Evolutionary conservation across 2,797 vertebrate species (phyloP).

Genomic region (Phylloscopus collybita): DNA sequence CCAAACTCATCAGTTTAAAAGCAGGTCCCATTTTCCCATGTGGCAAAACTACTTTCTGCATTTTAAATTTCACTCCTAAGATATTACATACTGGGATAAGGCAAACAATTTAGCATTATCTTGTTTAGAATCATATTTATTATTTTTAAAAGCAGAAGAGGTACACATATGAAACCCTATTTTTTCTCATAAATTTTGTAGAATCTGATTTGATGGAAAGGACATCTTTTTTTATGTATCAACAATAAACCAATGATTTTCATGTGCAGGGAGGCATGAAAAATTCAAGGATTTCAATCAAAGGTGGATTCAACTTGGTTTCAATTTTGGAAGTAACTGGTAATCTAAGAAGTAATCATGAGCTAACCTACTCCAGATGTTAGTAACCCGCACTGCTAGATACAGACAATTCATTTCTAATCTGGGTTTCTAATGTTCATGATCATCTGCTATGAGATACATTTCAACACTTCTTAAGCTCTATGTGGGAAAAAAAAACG

Average conservation of each 20-base stretch:
- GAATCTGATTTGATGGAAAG: neutral
- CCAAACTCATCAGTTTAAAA: neutral
- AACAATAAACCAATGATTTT: neutral
- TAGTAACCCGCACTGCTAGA: neutral
- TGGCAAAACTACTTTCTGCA: neutral
- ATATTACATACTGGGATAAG: neutral
- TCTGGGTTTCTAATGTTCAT: neutral
- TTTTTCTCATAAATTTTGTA: neutral
- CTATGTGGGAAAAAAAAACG: neutral
- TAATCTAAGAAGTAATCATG: neutral
- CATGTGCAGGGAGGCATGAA: neutral
- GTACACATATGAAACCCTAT: fast-evolving
- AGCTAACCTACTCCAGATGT: neutral
- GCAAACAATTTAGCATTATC: neutral
- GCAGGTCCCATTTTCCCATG: neutral
- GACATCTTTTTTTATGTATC: neutral
- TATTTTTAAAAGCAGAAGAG: neutral
- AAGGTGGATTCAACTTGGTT: neutral
- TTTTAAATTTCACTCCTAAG: neutral
- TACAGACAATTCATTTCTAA: neutral
- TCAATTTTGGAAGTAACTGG: neutral
- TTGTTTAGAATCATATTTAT: neutral
- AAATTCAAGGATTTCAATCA: neutral
- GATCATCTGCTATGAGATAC: neutral
- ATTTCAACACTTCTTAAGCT: neutral